Evolutionary conservation across 2,888 invertebrate genomes (phyloP), one percentile per base, ranked within the genome.

Genomic region (Melinopterus prodromus): DNA sequence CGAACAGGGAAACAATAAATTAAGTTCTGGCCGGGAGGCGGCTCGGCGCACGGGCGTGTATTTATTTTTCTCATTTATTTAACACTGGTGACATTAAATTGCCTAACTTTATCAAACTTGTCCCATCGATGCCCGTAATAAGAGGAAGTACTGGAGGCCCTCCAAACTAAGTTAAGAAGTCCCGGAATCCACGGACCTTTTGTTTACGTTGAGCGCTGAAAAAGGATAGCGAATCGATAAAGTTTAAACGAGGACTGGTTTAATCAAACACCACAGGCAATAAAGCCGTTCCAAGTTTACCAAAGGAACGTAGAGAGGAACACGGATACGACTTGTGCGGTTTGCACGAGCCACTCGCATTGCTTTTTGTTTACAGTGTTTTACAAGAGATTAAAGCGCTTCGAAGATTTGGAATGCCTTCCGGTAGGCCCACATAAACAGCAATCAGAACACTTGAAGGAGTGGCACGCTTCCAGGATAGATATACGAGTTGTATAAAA

Each of bases 1-100:
- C 53, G 53, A 53, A 53, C 53, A 53, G 53, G 53, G 53, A 53
- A 53, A 53, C 53, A 53, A 53, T 53, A 53, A 53, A 53, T 53
- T 53, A 53, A 53, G 53, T 12, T 12, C 53, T 53, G 7, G 53
- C 53, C 53, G 53, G 53, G 53, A 53, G 53, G 53, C 12, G 53
- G 53, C 7, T 53, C 9, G 53, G 9, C 53, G 5, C 53, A 53
- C 53, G 12, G 53, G 9, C 53, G 7, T 53, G 53, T 53, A 53
- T 53, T 53, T 53, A 53, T 53, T 53, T 53, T 53, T 53, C 53
- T 53, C 53, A 53, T 53, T 53, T 53, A 53, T 53, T 53, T 53
- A 53, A 53, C 53, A 53, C 53, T 53, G 53, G 53, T 53, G 53
- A 53, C 53, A 53, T 53, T 53, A 53, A 53, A 53, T 53, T 53